These are phyloP conservation scores for Corythoichthys haematopterus DNA, from an alignment of 2,113 vertebrate species.

Conservation along the genomic window DNA sequence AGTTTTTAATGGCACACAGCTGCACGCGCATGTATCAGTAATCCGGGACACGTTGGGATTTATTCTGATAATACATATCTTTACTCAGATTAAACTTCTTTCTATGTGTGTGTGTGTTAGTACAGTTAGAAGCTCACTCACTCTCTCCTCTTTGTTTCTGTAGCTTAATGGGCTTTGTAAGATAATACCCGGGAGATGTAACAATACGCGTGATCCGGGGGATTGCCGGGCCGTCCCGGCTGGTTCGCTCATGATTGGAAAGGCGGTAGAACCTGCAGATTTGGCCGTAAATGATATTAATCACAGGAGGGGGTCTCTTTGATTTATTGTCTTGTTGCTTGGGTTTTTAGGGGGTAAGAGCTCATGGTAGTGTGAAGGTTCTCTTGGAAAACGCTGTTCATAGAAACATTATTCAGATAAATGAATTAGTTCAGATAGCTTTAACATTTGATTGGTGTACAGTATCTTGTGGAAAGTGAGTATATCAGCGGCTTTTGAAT, in stretches of 20 bases:
- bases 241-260: constrained; percentile 57
- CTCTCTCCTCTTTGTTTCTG: constrained; percentile 59
- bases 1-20: constrained; percentile 69
- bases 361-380: not conserved
- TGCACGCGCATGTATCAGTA: constrained; percentile 54
- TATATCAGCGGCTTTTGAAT: too few species aligned
- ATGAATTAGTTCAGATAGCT: not conserved
- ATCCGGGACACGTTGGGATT: constrained; percentile 65
- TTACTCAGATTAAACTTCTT: constrained; percentile 63
- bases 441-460: too few species aligned
- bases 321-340: constrained; percentile 32
- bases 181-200: constrained; percentile 72
- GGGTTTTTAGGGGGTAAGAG: constrained; percentile 6
- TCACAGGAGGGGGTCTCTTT: constrained; percentile 33
- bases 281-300: constrained; percentile 62
- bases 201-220: constrained; percentile 61
- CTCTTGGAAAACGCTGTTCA: not conserved
- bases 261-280: constrained; percentile 50
- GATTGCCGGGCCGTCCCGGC: constrained; percentile 66
- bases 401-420: not conserved
- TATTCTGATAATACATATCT: constrained; percentile 70
- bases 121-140: constrained; percentile 35
- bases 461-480: too few species aligned
- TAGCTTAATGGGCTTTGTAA: constrained; percentile 72
- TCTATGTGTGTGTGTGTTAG: constrained; percentile 37